Evolutionary conservation across 2,888 invertebrate species (phyloP).

Genomic region (Fabriciana adippe): DNA sequence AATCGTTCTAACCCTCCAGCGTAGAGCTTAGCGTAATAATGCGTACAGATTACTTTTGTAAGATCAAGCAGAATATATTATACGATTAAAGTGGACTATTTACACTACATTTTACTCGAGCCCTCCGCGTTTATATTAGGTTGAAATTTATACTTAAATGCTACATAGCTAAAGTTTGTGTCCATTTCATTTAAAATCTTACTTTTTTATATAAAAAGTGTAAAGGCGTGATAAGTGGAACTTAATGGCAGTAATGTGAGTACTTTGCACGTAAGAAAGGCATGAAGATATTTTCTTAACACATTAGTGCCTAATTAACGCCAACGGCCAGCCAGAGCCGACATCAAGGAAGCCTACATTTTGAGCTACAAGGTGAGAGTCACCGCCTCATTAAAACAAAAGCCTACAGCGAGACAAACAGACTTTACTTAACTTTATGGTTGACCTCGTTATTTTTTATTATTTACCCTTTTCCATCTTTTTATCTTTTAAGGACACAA

Average conservation of each 20-base stretch:
- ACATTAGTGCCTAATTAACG: constrained; percentile 22
- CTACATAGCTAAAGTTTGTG: too few relatives aligned
- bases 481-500: constrained; percentile 26
- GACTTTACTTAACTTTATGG: constrained; percentile 36
- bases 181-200: too few relatives aligned
- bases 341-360: constrained; percentile 35
- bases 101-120: not conserved
- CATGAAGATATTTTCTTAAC: constrained; percentile 17
- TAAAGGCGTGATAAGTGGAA: too few relatives aligned
- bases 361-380: constrained; percentile 24
- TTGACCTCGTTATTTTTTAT: constrained; percentile 37
- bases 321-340: constrained; percentile 12
- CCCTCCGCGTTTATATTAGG: too few relatives aligned
- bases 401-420: constrained; percentile 31
- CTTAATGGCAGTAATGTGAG: too few relatives aligned
- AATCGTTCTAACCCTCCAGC: not conserved
- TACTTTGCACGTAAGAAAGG: constrained; percentile 1
- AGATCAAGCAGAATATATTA: not conserved
- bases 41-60: not conserved
- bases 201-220: too few relatives aligned
- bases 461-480: constrained; percentile 29
- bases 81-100: not conserved
- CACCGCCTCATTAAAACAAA: constrained; percentile 37
- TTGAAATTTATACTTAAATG: too few relatives aligned
- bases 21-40: constrained; percentile 6